A percentile compares a stretch with the other conserved stretches of the same genome.
These are phyloP conservation scores for Plebejus anna DNA, from an alignment of 2,888 invertebrate species.

Conservation along the genomic window DNA sequence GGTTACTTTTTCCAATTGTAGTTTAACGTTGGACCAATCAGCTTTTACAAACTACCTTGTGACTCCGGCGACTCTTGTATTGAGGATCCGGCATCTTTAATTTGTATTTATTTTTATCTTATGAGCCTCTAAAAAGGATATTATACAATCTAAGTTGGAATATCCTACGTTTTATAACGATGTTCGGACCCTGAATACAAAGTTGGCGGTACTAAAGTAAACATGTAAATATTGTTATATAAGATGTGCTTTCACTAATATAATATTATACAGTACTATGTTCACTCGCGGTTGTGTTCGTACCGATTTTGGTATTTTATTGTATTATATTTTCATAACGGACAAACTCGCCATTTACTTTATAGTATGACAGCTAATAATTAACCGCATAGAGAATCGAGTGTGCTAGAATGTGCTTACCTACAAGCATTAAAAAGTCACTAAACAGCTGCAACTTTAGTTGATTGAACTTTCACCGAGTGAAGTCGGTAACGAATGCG, in stretches of 20 bases:
- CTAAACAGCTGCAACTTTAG: not conserved
- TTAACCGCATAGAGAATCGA: not conserved
- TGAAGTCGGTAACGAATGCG: not conserved
- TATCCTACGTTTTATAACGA: not conserved
- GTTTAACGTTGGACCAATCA: conserved; percentile 36
- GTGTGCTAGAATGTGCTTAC: no score
- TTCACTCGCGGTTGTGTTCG: conserved; percentile 73
- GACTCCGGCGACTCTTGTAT: not conserved
- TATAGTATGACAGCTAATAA: not conserved
- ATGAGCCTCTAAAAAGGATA: not conserved
- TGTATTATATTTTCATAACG: conserved; percentile 19
- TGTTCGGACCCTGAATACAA: not conserved
- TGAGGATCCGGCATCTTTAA: not conserved
- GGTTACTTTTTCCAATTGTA: conserved; percentile 5
- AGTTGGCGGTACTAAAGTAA: not conserved
- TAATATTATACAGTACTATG: conserved; percentile 44
- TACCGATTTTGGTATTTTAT: conserved; percentile 33
- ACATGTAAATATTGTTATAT: conserved; percentile 31
- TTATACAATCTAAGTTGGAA: not conserved
- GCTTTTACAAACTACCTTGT: conserved; percentile 30
- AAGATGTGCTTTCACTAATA: conserved; percentile 33
- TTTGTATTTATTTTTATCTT: not conserved
- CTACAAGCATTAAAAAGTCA: not conserved
- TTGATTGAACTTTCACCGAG: not conserved
- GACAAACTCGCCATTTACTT: conserved; percentile 5